Evolutionary conservation across 2,888 invertebrate genomes (phyloP).

Genomic region (Dicycla oo): DNA sequence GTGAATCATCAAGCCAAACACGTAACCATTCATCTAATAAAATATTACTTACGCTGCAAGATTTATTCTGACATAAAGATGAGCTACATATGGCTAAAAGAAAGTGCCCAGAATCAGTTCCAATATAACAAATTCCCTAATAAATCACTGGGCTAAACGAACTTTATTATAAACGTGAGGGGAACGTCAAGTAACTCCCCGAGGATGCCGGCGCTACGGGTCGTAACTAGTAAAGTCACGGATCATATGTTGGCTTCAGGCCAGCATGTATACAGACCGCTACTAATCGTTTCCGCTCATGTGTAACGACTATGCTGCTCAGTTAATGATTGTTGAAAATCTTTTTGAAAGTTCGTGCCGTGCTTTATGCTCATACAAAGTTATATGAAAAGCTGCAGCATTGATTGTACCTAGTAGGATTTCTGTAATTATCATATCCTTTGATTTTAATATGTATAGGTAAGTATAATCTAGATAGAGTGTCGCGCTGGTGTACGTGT

Average conservation of each 20-base stretch:
- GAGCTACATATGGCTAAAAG: slow-evolving; percentile 15
- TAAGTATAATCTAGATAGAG: too few relatives aligned
- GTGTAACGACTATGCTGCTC: slow-evolving; percentile 38
- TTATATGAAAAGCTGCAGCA: neutral
- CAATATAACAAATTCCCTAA: slow-evolving; percentile 47
- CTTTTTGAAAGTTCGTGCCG: slow-evolving; percentile 11
- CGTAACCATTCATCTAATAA: slow-evolving; percentile 17
- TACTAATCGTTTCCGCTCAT: slow-evolving; percentile 61
- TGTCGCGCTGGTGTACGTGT: too few relatives aligned
- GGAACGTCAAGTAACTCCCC: slow-evolving; percentile 43
- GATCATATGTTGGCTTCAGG: slow-evolving; percentile 59
- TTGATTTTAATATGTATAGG: too few relatives aligned
- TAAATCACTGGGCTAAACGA: slow-evolving; percentile 57
- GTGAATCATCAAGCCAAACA: neutral
- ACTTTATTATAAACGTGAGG: slow-evolving; percentile 59
- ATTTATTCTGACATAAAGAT: slow-evolving; percentile 38
- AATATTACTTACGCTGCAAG: slow-evolving; percentile 19
- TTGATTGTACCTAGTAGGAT: neutral
- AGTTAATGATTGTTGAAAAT: slow-evolving; percentile 37
- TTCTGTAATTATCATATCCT: too few relatives aligned
- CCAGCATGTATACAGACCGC: slow-evolving; percentile 53
- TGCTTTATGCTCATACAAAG: neutral
- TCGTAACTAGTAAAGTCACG: slow-evolving; percentile 55
- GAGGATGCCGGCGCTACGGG: neutral
- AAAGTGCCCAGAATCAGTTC: slow-evolving; percentile 33